Evolutionary conservation across 1,140 invertebrate genomes (phyloP), one percentile per base, ranked within the genome.

Genomic region (Ctenoplectra terminalis): DNA sequence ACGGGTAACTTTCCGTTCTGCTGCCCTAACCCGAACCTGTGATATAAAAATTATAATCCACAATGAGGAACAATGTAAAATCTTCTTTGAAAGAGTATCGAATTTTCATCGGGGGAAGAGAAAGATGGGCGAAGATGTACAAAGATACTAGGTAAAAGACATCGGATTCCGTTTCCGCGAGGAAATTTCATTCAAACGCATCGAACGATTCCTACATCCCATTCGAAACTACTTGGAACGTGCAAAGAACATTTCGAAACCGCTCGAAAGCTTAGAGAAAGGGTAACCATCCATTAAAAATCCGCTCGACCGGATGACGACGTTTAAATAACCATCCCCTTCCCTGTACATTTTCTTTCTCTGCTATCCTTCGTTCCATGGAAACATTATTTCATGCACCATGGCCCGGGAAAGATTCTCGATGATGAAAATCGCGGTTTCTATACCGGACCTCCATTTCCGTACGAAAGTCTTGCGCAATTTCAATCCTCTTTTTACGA

Each of bases 401-500:
- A 37, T 46, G 46, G 66, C 29, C 46, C 31, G 56, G 15, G 29
- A n/a, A 40, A 37, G 34, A 52, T 73, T 79, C 69, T 52, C 77
- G 69, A 79, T 79, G 77, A 79, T 79, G 77, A 79, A 79, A 79
- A 79, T 79, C 77, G 77, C 77, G 69, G 69, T 52, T 73, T 72
- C 77, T 79, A 79, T 79, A 61, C 67, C 77, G 69, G 77, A 79
- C 69, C 69, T 79, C 69, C 69, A 63, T 79, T 79, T 73, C 77
- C 77, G 69, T 79, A 79, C 69, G 77, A 61, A 43, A 79, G 77
- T 73, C 77, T 79, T 72, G 69, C 48, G 58, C 77, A 79, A 73
- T 79, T 79, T 79, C 77, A 79, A 79, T 79, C 69, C 77, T 79
- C 77, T 72, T 79, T 79, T 79, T 79, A 79, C 69, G 13, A 67